Base-by-base conservation (phyloP, 23 tunicate genomes). In the Ascidia mentula region DNA sequence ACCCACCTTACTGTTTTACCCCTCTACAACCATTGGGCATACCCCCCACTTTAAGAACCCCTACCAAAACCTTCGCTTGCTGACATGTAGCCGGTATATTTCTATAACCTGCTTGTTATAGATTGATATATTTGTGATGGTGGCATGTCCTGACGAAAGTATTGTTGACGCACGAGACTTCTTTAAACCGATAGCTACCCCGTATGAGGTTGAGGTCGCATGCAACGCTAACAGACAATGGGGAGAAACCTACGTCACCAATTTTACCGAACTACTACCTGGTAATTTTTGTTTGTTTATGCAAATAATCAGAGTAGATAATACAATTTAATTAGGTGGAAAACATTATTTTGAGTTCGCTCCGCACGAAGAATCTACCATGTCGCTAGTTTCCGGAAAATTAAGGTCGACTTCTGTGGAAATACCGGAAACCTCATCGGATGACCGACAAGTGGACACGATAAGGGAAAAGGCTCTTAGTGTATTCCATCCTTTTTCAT, bases 131-230 rank as follows among this genome's bases (percentile, higher is more conserved):
- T 93, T 80, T 39, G 98, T 93, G 7, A 72, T 88, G 20, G 89
- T 93, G 4, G 98, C 98, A 20, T 89, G 91, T 37, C 98, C 98
- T 2, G 98, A 93, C 76, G 89, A 93, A 60, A 88, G 69, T 26
- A 0, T 82, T 6, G 38, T 93, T 0, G 98, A 93, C 40, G 34
- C 79, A 59, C 75, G 77, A 37, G 87, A 93, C 12, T 93, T 77
- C 60, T 93, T 38, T 38, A 94, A 90, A 77, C 98, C 98, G 28
- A 78, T 93, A 31, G 82, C 82, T n/a, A 93, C 98, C 13, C 98
- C 98, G 9, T 93, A 84, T 40, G 98, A 93, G 59, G 77, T 89
- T 13, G 92, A 87, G 60, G 82, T 93, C 18, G 98, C 98, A 37
- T 93, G 83, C 87, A 93, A 93, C 71, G 84, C 87, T 0, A 93